Base-by-base conservation (phyloP, 53 echinoderm and acorn worm genomes). In the Paelopatides confundens region DNA sequence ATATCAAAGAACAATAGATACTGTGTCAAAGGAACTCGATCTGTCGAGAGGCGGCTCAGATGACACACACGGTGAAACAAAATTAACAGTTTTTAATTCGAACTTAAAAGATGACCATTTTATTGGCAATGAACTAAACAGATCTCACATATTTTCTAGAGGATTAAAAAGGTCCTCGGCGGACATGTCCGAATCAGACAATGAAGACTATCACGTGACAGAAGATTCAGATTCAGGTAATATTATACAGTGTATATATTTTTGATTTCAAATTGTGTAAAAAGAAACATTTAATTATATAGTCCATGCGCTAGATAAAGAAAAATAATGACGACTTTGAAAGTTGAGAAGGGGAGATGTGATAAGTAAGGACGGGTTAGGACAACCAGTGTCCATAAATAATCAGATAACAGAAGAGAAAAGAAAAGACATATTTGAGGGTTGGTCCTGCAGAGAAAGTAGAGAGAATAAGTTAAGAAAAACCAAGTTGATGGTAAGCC, bases 81-180 rank as follows among this genome's bases (percentile, higher is more conserved):
- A 40, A 39, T 36, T 74, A 74, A 74, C 39, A 17, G 74, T 28
- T 40, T 46, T 74, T 23, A 28, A 50, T 31, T 53, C 79, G 27
- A 53, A 53, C 35, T 52, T 79, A 6, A 79, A 79, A 50, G 52
- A 79, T 79, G 79, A 79, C 31, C 79, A 79, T 79, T 52, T 79
- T 33, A 50, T 50, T 24, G 79, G 31, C 26, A 47, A 31, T 33
- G 53, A 51, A 31, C 29, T 79, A 52, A 53, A 79, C 26, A 33
- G 79, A 48, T 29, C 79, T 28, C 52, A 52, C 18, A 79, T 53
- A 51, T 79, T 79, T 32, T 15, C 79, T 11, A 79, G 51, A 52
- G 79, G 79, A 52, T 17, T 79, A 31, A 79, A 79, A 33, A 28
- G 79, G 31, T 30, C 79, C 21, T 48, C 79, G 6, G 31, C 29